phyloP scores from a whole-genome alignment of 2,797 vertebrate species.

The Avahi laniger region DNA sequence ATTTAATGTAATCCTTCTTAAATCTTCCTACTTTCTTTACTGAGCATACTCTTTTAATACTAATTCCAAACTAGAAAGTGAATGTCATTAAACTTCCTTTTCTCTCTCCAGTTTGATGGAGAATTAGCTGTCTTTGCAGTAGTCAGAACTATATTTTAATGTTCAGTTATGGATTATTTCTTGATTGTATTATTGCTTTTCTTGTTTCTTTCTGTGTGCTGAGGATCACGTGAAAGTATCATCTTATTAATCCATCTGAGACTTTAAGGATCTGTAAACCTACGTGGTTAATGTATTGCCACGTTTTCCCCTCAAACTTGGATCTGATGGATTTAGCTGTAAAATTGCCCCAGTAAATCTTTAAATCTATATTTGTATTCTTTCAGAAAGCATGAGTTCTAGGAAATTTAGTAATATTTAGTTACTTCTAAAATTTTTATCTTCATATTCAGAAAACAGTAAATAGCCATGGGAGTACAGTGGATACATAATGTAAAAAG shows the following conservation, averaged over 20 bases:
- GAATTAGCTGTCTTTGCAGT: not conserved
- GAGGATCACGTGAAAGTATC: not conserved
- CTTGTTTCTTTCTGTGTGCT: conserved; percentile 6
- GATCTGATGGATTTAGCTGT: not conserved
- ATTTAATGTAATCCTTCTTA: not conserved
- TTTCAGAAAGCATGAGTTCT: conserved; percentile 37
- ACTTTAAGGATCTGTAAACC: conserved; percentile 36
- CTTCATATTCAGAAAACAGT: conserved; percentile 27
- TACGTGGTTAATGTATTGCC: not conserved
- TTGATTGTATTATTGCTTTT: not conserved
- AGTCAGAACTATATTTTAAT: conserved; percentile 51
- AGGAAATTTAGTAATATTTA: conserved; percentile 42
- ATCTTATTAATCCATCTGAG: not conserved
- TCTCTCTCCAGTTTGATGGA: not conserved
- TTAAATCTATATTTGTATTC: conserved; percentile 29
- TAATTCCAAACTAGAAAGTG: conserved; percentile 37
- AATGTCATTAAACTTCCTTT: conserved; percentile 23
- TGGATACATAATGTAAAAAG: not conserved
- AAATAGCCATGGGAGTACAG: not conserved
- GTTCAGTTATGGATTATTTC: conserved; percentile 27
- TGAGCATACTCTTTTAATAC: not conserved
- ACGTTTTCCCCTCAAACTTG: not conserved
- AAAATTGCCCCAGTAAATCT: conserved; percentile 13
- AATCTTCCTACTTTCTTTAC: not conserved
- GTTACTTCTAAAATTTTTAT: conserved; percentile 46